Evolutionary conservation across 1,140 invertebrate genomes (phyloP).

Genomic region (Drosophila orena): DNA sequence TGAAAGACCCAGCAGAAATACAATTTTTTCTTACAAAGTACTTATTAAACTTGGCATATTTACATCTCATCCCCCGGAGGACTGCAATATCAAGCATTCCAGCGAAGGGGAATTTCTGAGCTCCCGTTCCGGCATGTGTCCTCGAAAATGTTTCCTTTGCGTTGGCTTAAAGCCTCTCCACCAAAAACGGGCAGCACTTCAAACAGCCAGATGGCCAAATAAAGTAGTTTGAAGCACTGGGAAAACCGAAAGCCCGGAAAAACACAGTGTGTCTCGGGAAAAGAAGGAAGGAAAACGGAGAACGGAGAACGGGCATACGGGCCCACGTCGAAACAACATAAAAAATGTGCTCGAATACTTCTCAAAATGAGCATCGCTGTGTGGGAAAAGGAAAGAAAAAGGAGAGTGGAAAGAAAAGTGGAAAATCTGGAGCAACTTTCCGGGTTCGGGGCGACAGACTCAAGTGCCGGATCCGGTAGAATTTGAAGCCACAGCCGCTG

Average conservation of each 20-base stretch:
- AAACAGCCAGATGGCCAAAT: conserved; percentile 67
- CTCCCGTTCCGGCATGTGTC: conserved; percentile 21
- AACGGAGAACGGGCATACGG: conserved; percentile 34
- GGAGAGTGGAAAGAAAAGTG: conserved; percentile 23
- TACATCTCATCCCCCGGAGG: conserved; percentile 2
- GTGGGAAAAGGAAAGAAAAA: not conserved
- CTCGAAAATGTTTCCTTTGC: conserved; percentile 12
- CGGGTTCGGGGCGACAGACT: conserved; percentile 23
- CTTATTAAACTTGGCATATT: conserved; percentile 32
- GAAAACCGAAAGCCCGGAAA: not conserved
- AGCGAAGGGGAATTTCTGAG: conserved; percentile 25
- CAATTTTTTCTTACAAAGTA: conserved; percentile 23
- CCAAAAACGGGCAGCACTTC: conserved; percentile 41
- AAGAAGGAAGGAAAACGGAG: not conserved
- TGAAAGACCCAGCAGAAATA: not conserved
- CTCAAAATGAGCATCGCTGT: conserved; percentile 57
- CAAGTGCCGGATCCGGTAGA: conserved; percentile 18
- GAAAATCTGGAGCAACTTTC: conserved; percentile 48
- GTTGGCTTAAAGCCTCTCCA: conserved; percentile 21
- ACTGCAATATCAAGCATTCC: conserved; percentile 9
- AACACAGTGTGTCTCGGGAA: not conserved
- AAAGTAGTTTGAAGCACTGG: conserved; percentile 69
- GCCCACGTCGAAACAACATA: conserved; percentile 56
- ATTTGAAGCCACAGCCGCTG: conserved; percentile 21
- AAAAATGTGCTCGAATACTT: conserved; percentile 74